A percentile compares a stretch with the other conserved stretches of the same genome.
Conservation (phyloP, 2,797 vertebrate genomes). For the Sebastes cheni region DNA sequence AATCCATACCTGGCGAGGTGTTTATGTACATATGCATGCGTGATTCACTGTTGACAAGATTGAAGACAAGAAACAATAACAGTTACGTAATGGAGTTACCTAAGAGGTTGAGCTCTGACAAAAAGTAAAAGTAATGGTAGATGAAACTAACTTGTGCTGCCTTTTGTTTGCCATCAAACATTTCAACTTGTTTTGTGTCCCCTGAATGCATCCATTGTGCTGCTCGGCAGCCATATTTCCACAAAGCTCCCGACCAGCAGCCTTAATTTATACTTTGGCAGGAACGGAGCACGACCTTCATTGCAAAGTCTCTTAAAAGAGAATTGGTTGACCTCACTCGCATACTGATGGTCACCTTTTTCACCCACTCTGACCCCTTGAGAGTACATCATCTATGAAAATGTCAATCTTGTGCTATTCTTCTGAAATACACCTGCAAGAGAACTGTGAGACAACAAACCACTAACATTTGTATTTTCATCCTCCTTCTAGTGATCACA, state of each 20-base stretch:
- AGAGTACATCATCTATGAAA: constrained; percentile 13
- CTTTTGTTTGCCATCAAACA: background rate
- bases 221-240: background rate
- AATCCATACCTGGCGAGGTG: too few species aligned
- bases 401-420: background rate
- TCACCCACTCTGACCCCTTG: background rate
- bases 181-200: constrained; percentile 21
- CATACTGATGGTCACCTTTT: constrained; percentile 16
- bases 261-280: constrained; percentile 54
- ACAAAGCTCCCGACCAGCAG: background rate
- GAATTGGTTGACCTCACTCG: constrained; percentile 35
- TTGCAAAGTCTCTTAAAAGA: constrained; percentile 53
- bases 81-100: background rate
- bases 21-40: background rate
- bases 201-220: background rate
- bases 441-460: background rate
- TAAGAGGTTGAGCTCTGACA: background rate
- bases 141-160: background rate
- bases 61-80: background rate
- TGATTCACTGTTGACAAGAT: constrained; percentile 1
- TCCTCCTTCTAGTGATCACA: background rate
- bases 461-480: background rate
- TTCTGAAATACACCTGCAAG: background rate
- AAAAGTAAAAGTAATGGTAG: background rate
- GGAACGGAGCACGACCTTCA: constrained; percentile 55